phyloP scores from a whole-genome alignment of 2,113 vertebrate species.

The Nycticryphes semicollaris region DNA sequence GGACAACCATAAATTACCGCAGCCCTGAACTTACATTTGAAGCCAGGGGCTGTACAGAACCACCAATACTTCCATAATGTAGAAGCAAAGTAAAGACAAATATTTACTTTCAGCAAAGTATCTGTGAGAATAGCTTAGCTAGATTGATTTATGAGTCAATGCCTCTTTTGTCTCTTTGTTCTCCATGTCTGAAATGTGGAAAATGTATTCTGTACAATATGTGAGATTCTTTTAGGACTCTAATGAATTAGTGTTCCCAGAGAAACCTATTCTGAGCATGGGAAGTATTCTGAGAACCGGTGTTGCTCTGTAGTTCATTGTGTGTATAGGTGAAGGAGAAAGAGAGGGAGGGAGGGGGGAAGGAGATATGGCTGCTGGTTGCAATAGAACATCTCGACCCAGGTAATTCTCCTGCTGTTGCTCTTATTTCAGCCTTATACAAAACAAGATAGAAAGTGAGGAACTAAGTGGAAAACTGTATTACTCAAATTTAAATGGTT shows the following conservation, averaged over 20 bases:
- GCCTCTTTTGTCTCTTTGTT: not conserved
- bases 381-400: not conserved
- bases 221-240: not conserved
- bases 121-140: not conserved
- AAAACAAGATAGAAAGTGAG: conserved; percentile 38
- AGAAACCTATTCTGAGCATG: not conserved
- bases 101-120: not conserved
- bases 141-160: not conserved
- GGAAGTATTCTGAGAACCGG: not conserved
- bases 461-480: conserved; percentile 9
- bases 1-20: not conserved
- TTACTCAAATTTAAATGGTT: conserved; percentile 29
- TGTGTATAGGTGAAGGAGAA: not conserved
- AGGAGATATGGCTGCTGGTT: not conserved
- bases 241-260: not conserved
- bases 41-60: not conserved
- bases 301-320: not conserved
- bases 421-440: conserved; percentile 37
- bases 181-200: not conserved
- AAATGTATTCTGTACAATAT: not conserved
- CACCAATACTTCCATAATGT: not conserved
- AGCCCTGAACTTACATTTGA: not conserved
- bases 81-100: not conserved
- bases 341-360: not conserved
- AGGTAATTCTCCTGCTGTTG: not conserved